phyloP scores from a whole-genome alignment of 2,113 vertebrate genomes.

The Spea multiplicata region DNA sequence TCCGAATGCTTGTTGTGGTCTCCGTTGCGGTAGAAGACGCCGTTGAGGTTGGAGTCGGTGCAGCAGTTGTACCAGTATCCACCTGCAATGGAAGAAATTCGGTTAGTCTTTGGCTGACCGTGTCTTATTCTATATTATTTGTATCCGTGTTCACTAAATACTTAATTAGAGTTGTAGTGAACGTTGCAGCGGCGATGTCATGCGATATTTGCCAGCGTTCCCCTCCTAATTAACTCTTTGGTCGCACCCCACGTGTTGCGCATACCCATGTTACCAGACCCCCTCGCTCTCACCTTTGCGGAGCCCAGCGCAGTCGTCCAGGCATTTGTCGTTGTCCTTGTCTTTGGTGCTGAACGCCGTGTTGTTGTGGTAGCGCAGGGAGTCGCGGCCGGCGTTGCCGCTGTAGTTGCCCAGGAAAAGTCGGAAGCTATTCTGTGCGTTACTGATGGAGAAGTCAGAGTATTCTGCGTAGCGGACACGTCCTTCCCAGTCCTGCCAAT shows the following conservation, averaged over 20 bases:
- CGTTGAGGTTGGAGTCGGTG: conserved; percentile 95
- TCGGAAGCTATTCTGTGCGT: conserved; percentile 89
- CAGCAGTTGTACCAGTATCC: conserved; percentile 99
- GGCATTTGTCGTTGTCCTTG: conserved; percentile 97
- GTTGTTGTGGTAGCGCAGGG: conserved; percentile 93
- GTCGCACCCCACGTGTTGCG: no score
- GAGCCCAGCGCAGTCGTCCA: conserved; percentile 86
- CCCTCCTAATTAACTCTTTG: no score
- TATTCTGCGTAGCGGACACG: conserved; percentile 79
- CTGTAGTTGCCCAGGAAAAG: conserved; percentile 87
- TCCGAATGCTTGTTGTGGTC: conserved; percentile 80
- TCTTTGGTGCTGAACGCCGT: conserved; percentile 96
- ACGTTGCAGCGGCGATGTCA: no score
- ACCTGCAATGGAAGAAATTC: conserved; percentile 61
- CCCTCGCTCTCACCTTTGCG: conserved; percentile 75
- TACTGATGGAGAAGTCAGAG: conserved; percentile 75
- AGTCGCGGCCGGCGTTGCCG: conserved; percentile 77
- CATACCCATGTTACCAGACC: no score
- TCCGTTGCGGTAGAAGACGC: conserved; percentile 83
- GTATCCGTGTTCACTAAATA: no score
- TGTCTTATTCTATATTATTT: no score
- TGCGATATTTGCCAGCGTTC: no score
- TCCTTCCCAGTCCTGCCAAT: conserved; percentile 88
- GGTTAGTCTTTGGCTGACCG: no score
- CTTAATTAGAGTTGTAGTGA: no score